Evolutionary conservation across 2,888 invertebrate genomes (phyloP).

Genomic region (Penaeus monodon): DNA sequence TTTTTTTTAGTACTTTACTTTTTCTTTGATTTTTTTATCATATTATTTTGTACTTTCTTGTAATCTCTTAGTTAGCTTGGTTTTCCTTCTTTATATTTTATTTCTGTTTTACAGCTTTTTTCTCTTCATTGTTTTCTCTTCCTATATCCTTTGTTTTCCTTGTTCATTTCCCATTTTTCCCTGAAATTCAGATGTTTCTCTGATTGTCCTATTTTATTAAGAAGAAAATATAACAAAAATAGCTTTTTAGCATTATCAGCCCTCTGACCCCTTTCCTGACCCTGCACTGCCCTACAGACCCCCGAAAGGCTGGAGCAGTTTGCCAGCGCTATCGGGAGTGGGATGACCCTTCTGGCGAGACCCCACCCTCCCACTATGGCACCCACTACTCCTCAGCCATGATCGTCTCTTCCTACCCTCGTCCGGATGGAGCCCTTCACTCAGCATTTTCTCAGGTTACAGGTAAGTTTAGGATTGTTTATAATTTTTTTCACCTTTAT

Average conservation of each 20-base stretch:
- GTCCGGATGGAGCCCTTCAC: conserved; percentile 98
- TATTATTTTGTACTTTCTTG: not conserved
- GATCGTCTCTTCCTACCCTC: conserved; percentile 98
- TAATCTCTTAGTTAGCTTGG: not conserved
- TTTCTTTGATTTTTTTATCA: not conserved
- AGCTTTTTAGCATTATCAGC: too few relatives aligned
- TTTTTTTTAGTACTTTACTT: not conserved
- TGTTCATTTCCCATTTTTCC: not conserved
- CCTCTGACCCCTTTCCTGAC: too few relatives aligned
- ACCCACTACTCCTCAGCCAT: conserved; percentile 99
- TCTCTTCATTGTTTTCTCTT: not conserved
- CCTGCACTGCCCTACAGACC: conserved; percentile 76
- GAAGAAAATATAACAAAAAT: too few relatives aligned
- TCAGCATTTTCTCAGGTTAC: conserved; percentile 94
- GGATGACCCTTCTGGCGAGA: conserved; percentile 99
- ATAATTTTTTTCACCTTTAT: too few relatives aligned
- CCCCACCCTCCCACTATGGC: conserved; percentile 98
- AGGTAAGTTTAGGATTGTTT: conserved; percentile 72
- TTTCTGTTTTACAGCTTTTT: not conserved
- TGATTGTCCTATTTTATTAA: too few relatives aligned
- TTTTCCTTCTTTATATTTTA: not conserved
- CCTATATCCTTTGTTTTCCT: not conserved
- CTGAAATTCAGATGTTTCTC: not conserved
- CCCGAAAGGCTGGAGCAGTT: conserved; percentile 93
- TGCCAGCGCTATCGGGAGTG: conserved; percentile 90